These are phyloP conservation scores for Spodoptera picta DNA, from an alignment of 2,888 invertebrate species.

Conservation along the genomic window DNA sequence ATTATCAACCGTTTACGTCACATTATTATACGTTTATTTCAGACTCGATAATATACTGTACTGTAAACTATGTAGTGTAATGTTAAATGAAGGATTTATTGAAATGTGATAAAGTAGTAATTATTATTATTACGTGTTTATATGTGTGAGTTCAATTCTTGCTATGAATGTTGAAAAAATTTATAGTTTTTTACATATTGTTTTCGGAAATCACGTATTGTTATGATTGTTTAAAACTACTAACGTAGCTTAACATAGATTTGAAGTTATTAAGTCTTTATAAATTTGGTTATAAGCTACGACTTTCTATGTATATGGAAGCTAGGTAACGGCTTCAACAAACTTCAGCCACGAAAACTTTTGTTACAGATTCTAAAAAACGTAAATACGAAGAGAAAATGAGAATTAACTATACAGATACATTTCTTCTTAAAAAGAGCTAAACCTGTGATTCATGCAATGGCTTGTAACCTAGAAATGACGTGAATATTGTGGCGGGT, in stretches of 20 bases:
- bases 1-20: constrained; percentile 37
- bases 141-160: too few species aligned
- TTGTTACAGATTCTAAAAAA: constrained; percentile 63
- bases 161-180: too few species aligned
- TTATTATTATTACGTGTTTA: background rate
- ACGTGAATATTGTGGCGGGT: constrained; percentile 41
- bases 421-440: constrained; percentile 52
- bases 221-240: too few species aligned
- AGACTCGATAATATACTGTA: constrained; percentile 25
- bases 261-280: too few species aligned
- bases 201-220: too few species aligned
- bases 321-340: too few species aligned
- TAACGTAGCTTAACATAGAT: too few species aligned
- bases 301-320: too few species aligned
- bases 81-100: constrained; percentile 20
- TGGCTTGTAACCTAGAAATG: constrained; percentile 44
- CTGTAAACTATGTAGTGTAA: constrained; percentile 18
- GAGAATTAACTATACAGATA: constrained; percentile 49
- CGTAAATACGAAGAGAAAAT: constrained; percentile 55
- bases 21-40: constrained; percentile 40
- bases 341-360: constrained; percentile 8
- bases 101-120: background rate
- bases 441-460: constrained; percentile 63
- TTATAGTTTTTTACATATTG: too few species aligned
- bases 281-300: too few species aligned